Evolutionary conservation across 2,888 invertebrate genomes (phyloP).

Genomic region (Coronaproctus castanopsis): DNA sequence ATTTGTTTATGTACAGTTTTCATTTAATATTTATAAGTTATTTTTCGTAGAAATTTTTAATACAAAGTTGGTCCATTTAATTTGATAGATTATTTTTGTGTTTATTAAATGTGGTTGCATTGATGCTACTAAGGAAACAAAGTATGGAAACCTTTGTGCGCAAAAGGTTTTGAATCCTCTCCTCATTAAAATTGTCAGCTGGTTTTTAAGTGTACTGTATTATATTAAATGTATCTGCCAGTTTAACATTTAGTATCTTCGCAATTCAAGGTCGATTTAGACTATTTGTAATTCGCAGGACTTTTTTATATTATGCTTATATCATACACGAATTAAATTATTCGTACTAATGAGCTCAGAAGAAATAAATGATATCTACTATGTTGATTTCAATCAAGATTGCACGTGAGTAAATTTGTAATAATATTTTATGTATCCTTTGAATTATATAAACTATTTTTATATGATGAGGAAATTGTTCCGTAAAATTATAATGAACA

Average conservation of each 20-base stretch:
- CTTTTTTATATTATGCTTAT: background rate
- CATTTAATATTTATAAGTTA: too few species aligned
- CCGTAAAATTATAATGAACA: too few species aligned
- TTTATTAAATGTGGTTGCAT: background rate
- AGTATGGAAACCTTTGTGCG: background rate
- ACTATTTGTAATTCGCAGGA: background rate
- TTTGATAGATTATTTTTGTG: too few species aligned
- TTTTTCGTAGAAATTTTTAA: too few species aligned
- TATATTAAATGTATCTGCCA: too few species aligned
- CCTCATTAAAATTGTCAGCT: background rate
- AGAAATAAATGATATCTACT: slow-evolving; percentile 46
- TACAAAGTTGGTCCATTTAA: too few species aligned
- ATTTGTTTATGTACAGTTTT: too few species aligned
- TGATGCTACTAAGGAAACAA: background rate
- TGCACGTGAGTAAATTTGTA: slow-evolving; percentile 60
- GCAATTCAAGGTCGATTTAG: background rate
- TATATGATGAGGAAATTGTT: too few species aligned
- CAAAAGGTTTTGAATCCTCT: background rate
- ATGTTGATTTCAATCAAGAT: slow-evolving; percentile 94
- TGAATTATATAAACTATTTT: too few species aligned
- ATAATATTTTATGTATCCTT: background rate
- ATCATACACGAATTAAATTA: background rate
- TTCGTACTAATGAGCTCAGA: slow-evolving; percentile 9
- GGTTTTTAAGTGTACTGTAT: too few species aligned
- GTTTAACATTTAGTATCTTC: too few species aligned